Conservation (phyloP, 1,140 invertebrate species). For the Oryzaephilus surinamensis region DNA sequence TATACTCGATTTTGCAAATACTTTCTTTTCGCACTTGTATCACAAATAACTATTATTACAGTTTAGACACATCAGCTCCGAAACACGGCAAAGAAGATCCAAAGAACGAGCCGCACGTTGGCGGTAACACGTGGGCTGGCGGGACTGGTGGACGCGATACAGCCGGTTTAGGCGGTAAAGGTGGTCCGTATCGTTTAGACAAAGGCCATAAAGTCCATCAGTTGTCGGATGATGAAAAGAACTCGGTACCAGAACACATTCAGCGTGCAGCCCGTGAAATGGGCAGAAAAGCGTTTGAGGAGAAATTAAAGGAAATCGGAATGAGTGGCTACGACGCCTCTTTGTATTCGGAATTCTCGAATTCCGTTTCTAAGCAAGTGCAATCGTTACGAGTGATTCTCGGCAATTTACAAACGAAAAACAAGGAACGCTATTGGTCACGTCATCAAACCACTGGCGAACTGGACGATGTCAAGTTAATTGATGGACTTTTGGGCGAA, state of each 20-base stretch:
- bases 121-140: constrained; percentile 94
- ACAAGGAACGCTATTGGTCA: constrained; percentile 87
- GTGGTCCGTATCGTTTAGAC: constrained; percentile 84
- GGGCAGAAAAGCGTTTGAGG: constrained; percentile 80
- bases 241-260: constrained; percentile 80
- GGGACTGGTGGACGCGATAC: constrained; percentile 87
- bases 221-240: constrained; percentile 82
- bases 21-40: background rate
- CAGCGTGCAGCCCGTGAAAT: constrained; percentile 84
- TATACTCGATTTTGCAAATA: no score
- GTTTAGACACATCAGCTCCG: constrained; percentile 60
- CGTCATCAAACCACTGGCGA: constrained; percentile 89
- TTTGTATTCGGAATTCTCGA: constrained; percentile 72
- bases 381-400: constrained; percentile 53
- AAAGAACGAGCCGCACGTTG: constrained; percentile 82
- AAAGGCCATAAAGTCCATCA: constrained; percentile 87
- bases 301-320: constrained; percentile 80
- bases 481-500: constrained; percentile 90
- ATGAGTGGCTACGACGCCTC: constrained; percentile 92
- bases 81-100: constrained; percentile 90
- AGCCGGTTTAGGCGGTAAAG: constrained; percentile 87
- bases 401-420: constrained; percentile 75
- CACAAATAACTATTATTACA: constrained; percentile 9
- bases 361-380: constrained; percentile 67
- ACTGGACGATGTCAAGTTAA: constrained; percentile 89